Evolutionary conservation across 2,888 invertebrate genomes (phyloP), one percentile per base, ranked within the genome.

Genomic region (Anthophora plumipes): DNA sequence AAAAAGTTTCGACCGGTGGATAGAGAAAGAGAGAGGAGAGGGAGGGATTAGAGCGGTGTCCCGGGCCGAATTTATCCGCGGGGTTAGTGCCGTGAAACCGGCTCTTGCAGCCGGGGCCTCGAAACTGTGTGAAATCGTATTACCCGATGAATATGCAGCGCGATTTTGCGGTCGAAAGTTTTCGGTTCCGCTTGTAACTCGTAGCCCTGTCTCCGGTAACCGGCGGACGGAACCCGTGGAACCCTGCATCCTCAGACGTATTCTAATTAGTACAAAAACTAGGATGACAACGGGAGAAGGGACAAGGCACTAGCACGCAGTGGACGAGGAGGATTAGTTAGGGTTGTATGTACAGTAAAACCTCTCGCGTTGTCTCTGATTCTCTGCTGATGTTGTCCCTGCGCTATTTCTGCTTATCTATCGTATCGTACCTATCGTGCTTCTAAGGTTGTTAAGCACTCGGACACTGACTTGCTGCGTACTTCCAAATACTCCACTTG

Each of bases 101-200:
- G 22, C 61, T 55, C 52, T 31, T 31, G 75, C 82, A 74, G 63
- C 74, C 76, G 77, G 60, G 71, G 78, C 75, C 86, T 82, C 83
- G 87, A 88, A 91, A 89, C 86, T 89, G 85, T 88, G 85, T 85
- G 89, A 89, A 90, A 90, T 90, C 90, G 90, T 91, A 91, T 92
- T 90, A 90, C 90, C 83, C 91, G 91, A 92, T 93, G 93, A 93
- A 93, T 93, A 93, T 93, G 92, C 93, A 93, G 90, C 86, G 86
- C 91, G 92, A 92, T 92, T 92, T 92, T 91, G 91, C 89, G 90
- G 90, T 86, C 85, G 81, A 92, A 92, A 93, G 89, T 92, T 93
- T 92, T 83, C 83, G 76, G 77, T 63, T 55, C 63, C 63, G 81
- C 76, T 75, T 86, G 86, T 86, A 86, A 86, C 85, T 78, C 80